Base-by-base conservation (phyloP, 2,888 invertebrate genomes). In the Drosophila setosimentum region DNA sequence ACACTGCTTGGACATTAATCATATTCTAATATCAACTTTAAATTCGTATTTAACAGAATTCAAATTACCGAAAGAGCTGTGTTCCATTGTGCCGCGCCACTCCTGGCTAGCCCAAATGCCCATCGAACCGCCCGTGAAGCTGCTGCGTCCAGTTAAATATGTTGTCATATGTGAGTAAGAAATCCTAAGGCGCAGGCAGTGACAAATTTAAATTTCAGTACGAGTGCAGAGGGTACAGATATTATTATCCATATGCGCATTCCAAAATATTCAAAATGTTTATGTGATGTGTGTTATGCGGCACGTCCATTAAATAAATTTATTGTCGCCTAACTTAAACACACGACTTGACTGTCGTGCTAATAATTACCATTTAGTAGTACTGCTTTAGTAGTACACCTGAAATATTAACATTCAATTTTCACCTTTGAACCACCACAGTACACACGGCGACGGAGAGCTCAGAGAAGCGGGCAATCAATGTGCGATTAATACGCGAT, bases 401-500 rank as follows among this genome's bases (percentile, higher is more conserved):
- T 18, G 11, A 32, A 24, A 27, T 48, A 16, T 16, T 11, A 6
- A 21, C 2, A 35, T 53, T 51, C 7, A 16, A 3, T 24, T 53
- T 50, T n/a, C 21, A 40, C 40, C 33, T 37, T 13, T 30, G 24
- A 3, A 18, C 13, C 3, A n/a, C 11, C 32, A 45, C 48, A 78
- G 94, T 92, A 49, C 94, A 94, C 76, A 94, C 94, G 3, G 94
- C 94, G 37, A 93, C 94, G 2, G 94, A 94, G 78, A 93, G 93
- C 75, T 93, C 92, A 0, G 91, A 86, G 58, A 93, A 93, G 21
- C 93, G 94, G 76, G 92, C 94, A 1, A 93, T 94, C 51, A 94
- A 94, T 76, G 91, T 93, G 51, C 91, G 93, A 2, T 65, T 93
- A 18, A 92, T 94, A 35, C 92, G 94, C 18, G 91, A 94, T 50